Evolutionary conservation across 2,888 invertebrate species (phyloP).

Genomic region (Poecilus cupreus): DNA sequence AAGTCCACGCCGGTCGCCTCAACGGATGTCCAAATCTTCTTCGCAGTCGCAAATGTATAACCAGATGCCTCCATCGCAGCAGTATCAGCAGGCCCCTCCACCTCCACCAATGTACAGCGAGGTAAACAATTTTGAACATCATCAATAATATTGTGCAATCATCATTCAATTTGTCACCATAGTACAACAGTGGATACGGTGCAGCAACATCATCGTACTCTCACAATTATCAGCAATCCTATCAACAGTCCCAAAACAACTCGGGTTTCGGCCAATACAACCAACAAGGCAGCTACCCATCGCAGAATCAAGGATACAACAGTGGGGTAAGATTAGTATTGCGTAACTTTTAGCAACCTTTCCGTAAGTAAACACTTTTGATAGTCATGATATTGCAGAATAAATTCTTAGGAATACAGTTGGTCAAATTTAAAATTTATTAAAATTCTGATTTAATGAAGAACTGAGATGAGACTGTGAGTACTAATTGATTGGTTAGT

Average conservation of each 20-base stretch:
- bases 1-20: slow-evolving; percentile 44
- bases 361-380: slow-evolving; percentile 47
- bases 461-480: slow-evolving; percentile 42
- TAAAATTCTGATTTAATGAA: slow-evolving; percentile 40
- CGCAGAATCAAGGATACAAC: slow-evolving; percentile 34
- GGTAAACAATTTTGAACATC: slow-evolving; percentile 18
- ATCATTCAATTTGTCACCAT: not conserved
- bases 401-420: slow-evolving; percentile 52
- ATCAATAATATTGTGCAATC: no score
- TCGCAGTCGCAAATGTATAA: slow-evolving; percentile 52
- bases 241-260: slow-evolving; percentile 43
- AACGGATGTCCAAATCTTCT: slow-evolving; percentile 47
- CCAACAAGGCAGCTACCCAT: slow-evolving; percentile 18
- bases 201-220: slow-evolving; percentile 23
- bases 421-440: slow-evolving; percentile 46
- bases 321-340: slow-evolving; percentile 47
- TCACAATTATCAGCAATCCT: slow-evolving; percentile 28
- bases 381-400: slow-evolving; percentile 41
- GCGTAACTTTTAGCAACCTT: not conserved
- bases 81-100: slow-evolving; percentile 63
- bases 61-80: slow-evolving; percentile 61
- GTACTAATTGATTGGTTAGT: slow-evolving; percentile 51
- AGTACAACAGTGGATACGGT: slow-evolving; percentile 50
- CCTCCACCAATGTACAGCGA: slow-evolving; percentile 48
- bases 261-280: slow-evolving; percentile 36